A percentile compares a stretch with the other conserved stretches of the same genome.
These are phyloP conservation scores for Tillus elongatus DNA, from an alignment of 2,888 invertebrate species.

Conservation along the genomic window DNA sequence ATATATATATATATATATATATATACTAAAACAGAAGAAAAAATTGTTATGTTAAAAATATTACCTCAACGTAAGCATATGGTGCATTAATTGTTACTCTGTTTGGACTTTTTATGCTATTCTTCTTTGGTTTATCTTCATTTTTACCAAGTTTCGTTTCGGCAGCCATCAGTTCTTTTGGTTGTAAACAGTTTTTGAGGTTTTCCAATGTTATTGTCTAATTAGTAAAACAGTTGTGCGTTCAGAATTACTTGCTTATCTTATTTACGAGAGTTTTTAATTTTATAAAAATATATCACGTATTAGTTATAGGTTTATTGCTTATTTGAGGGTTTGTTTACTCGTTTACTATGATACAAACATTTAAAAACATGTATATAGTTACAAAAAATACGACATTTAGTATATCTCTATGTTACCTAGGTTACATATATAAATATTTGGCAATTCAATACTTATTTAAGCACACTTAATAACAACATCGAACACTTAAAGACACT, in stretches of 20 bases:
- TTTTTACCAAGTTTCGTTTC: constrained; percentile 7
- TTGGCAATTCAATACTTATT: constrained; percentile 1
- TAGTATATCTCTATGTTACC: constrained; percentile 2
- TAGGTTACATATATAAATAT: constrained; percentile 3
- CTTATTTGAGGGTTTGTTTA: too few species aligned
- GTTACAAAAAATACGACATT: neutral
- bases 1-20: too few species aligned
- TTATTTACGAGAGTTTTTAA: too few species aligned
- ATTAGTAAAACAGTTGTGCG: too few species aligned
- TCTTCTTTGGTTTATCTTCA: constrained; percentile 22
- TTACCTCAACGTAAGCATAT: constrained; percentile 38
- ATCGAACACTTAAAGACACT: constrained; percentile 21
- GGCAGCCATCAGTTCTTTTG: neutral
- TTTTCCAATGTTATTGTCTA: too few species aligned
- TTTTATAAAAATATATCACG: too few species aligned
- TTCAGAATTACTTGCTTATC: too few species aligned
- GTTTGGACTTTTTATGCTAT: constrained; percentile 27
- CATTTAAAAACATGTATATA: neutral
- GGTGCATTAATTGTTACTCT: constrained; percentile 37
- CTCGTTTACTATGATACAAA: neutral
- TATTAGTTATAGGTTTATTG: too few species aligned
- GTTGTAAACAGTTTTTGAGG: too few species aligned
- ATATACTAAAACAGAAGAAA: too few species aligned
- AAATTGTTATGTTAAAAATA: too few species aligned
- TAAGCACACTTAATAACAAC: constrained; percentile 17